These are phyloP conservation scores for Flabesymbios commensalis DNA, from an alignment of 2,888 invertebrate species.

Conservation along the genomic window DNA sequence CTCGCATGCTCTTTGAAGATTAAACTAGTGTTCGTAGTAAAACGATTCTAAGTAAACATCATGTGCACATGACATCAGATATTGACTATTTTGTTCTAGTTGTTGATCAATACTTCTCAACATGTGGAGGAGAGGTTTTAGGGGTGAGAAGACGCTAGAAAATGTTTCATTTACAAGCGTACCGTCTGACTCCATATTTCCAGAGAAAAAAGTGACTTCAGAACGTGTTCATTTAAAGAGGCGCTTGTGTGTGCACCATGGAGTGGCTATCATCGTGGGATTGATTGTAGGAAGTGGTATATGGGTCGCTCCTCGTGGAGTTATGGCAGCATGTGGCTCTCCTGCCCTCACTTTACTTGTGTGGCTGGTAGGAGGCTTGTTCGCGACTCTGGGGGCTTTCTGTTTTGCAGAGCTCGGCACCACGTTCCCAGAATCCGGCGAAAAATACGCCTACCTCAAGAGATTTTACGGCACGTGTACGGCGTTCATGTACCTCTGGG, in stretches of 20 bases:
- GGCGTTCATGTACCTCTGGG: slow-evolving; percentile 57
- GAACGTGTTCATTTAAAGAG: slow-evolving; percentile 12
- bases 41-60: no score
- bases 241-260: slow-evolving; percentile 20
- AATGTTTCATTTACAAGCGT: no score
- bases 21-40: no score
- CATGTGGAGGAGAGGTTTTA: no score
- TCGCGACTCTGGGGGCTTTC: slow-evolving; percentile 77
- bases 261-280: slow-evolving; percentile 22
- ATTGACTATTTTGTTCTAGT: no score
- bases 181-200: no score
- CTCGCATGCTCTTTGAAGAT: no score
- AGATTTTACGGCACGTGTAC: slow-evolving; percentile 55
- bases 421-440: slow-evolving; percentile 72
- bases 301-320: slow-evolving; percentile 26
- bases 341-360: slow-evolving; percentile 76
- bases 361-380: slow-evolving; percentile 84
- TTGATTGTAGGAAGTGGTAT: slow-evolving; percentile 29
- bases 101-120: no score
- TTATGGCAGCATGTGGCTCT: slow-evolving; percentile 68
- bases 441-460: slow-evolving; percentile 64
- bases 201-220: no score
- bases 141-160: no score
- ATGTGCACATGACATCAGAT: no score
- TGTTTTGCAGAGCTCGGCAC: slow-evolving; percentile 89